Conservation (phyloP, 2,113 vertebrate genomes). For the Salvator merianae region DNA sequence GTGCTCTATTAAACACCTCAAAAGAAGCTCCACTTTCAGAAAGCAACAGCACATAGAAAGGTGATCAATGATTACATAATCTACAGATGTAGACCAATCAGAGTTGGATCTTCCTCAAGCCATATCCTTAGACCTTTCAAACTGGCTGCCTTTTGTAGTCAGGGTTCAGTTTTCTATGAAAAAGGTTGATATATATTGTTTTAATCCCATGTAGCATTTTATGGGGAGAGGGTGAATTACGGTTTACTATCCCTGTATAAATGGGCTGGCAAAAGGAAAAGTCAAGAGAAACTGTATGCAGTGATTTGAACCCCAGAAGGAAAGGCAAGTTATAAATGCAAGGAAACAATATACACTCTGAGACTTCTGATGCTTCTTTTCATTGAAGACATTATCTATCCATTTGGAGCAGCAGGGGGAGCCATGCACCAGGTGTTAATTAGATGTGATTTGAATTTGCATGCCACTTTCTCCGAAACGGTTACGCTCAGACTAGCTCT, state of each 20-base stretch:
- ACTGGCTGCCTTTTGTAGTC: not conserved
- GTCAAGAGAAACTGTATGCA: not conserved
- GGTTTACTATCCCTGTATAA: too few relatives aligned
- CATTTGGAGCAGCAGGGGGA: not conserved
- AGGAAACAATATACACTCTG: not conserved
- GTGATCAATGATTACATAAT: not conserved
- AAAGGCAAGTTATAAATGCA: not conserved
- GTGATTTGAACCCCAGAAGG: not conserved
- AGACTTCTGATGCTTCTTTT: not conserved
- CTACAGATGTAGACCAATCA: not conserved
- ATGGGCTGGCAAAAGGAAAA: not conserved
- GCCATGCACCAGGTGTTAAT: not conserved
- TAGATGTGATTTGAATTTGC: not conserved
- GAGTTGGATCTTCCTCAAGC: not conserved
- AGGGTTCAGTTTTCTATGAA: not conserved
- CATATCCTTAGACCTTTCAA: not conserved
- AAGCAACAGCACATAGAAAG: not conserved
- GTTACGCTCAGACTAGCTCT: not conserved
- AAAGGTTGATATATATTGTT: not conserved
- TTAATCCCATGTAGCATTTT: too few relatives aligned
- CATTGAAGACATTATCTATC: not conserved
- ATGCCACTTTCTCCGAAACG: not conserved
- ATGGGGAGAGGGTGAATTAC: too few relatives aligned
- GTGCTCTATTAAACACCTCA: too few relatives aligned
- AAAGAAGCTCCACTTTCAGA: not conserved